A percentile compares a stretch with the other conserved stretches of the same genome.
These are phyloP conservation scores for Aepyceros melampus DNA, from an alignment of 2,113 vertebrate species.

Conservation along the genomic window DNA sequence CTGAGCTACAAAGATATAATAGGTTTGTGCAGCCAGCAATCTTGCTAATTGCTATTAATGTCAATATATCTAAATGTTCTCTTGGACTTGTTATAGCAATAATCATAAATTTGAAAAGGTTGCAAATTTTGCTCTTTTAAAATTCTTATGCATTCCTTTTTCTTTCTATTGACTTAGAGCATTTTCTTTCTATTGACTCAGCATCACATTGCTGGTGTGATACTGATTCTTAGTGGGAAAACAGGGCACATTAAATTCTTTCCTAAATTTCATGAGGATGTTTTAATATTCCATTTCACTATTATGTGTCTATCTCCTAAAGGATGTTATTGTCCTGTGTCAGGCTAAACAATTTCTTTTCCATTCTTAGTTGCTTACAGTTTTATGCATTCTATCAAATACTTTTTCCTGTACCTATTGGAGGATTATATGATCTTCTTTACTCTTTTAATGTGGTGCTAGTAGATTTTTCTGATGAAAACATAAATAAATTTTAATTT, in stretches of 20 bases:
- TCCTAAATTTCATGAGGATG: not conserved
- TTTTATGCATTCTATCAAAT: not conserved
- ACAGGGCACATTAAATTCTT: not conserved
- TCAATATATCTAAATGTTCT: not conserved
- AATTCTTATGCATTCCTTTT: not conserved
- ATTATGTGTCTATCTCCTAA: not conserved
- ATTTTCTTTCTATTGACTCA: not conserved
- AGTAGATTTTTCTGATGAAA: constrained; percentile 11
- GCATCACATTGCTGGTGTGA: not conserved
- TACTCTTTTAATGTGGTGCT: not conserved
- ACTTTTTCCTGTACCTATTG: not conserved
- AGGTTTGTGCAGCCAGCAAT: not conserved
- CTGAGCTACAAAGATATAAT: not conserved
- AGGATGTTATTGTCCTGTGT: not conserved
- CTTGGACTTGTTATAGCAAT: not conserved
- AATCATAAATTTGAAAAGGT: not conserved
- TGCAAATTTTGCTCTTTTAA: not conserved
- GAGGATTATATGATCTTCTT: not conserved
- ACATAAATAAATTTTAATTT: not conserved
- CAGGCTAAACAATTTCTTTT: not conserved
- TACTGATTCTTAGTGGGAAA: not conserved
- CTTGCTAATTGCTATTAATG: not conserved
- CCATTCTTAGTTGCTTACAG: not conserved
- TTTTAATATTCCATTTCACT: not conserved
- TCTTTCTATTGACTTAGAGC: not conserved